Conservation (phyloP, 2,888 invertebrate genomes). For the Euplexia lucipara region DNA sequence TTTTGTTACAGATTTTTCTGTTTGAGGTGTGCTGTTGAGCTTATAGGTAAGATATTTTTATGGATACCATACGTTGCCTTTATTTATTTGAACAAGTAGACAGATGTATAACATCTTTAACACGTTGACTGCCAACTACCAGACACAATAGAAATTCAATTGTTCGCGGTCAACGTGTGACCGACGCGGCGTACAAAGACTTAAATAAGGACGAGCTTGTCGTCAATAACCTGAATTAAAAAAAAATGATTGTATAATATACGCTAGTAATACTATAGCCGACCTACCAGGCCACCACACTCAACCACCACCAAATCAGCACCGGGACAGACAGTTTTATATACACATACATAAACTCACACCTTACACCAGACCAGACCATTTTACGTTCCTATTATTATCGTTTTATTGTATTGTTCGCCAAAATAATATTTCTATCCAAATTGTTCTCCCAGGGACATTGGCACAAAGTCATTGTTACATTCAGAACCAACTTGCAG, state of each 20-base stretch:
- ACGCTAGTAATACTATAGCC: not conserved
- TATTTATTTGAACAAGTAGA: no score
- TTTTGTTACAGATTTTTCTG: conserved; percentile 51
- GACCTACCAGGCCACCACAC: not conserved
- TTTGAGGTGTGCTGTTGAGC: conserved; percentile 17
- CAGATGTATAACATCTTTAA: not conserved
- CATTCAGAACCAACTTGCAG: conserved; percentile 22
- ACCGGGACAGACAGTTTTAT: not conserved
- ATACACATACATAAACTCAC: no score
- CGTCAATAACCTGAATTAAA: no score
- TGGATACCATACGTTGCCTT: not conserved
- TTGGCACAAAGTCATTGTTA: conserved; percentile 34
- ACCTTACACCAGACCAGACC: no score
- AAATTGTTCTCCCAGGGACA: not conserved
- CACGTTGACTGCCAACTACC: no score
- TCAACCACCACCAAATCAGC: not conserved
- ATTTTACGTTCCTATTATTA: not conserved
- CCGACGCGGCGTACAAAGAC: no score
- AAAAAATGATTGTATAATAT: no score
- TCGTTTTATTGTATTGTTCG: not conserved
- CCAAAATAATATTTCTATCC: conserved; percentile 7
- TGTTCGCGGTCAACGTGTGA: no score
- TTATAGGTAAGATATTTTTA: conserved; percentile 41
- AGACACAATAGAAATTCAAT: no score
- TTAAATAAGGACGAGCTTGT: not conserved